Evolutionary conservation across 2,888 invertebrate genomes (phyloP).

Genomic region (Chrysolina haemoptera): DNA sequence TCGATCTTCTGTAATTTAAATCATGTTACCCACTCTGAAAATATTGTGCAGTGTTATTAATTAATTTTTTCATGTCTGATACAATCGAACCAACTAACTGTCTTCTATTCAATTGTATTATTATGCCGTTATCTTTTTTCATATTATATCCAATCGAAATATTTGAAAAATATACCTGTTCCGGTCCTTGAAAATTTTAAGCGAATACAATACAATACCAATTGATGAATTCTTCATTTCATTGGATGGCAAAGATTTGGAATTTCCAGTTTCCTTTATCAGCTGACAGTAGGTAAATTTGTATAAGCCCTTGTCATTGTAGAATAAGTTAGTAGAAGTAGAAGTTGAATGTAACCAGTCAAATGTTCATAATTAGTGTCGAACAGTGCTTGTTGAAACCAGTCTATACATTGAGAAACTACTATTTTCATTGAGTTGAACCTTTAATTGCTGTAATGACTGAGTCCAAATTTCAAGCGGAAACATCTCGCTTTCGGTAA

Average conservation of each 20-base stretch:
- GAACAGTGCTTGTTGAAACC: not conserved
- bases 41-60: no score
- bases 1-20: no score
- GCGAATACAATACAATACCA: no score
- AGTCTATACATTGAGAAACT: not conserved
- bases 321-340: not conserved
- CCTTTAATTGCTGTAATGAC: not conserved
- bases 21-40: no score
- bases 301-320: not conserved
- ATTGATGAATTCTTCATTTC: no score
- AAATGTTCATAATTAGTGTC: not conserved
- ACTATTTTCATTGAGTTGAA: not conserved
- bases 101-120: no score
- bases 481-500: conserved; percentile 13
- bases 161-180: no score
- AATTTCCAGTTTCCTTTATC: conserved; percentile 10
- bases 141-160: no score
- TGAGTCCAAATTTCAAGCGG: not conserved
- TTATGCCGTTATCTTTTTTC: no score
- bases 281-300: not conserved
- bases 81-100: no score
- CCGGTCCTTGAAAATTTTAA: no score
- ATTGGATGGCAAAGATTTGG: not conserved
- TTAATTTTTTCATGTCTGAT: no score
- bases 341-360: not conserved